Base-by-base conservation (phyloP, 1,140 invertebrate genomes). In the Scaptomyza graminum region DNA sequence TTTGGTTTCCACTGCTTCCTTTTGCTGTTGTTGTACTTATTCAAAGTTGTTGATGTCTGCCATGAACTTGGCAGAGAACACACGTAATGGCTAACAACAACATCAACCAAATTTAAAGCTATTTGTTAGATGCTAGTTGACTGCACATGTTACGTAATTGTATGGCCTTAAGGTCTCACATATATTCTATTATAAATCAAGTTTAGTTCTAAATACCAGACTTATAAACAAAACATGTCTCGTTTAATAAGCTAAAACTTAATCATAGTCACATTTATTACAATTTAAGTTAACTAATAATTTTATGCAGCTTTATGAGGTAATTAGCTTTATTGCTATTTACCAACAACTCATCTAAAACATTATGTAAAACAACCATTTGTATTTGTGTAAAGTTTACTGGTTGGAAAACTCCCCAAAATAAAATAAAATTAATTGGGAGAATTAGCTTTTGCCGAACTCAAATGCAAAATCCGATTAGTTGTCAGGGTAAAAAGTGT, bases 1-100 rank as follows among this genome's bases (percentile, higher is more conserved):
- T 31, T 52, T 34, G 47, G 22, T 34, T 37, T 54, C 8, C 5
- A 2, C 16, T 16, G 18, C 5, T 18, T 11, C 18, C 13, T 47
- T 34, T 31, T 39, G n/a, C 44, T 25, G 12, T 28, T 60, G 16
- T 25, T n/a, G 15, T 46, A 28, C 34, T 25, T 25, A 12, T 28
- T 3, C 28, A 9, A 28, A 5, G 56, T 51, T 62, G 41, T 62
- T 52, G 51, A 62, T 49, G 50, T 66, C 52, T 66, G 50, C 50
- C 66, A 11, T 69, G 66, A 69, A 69, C 59, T 69, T 69, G 66
- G 60, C 60, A 69, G 50, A 18, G 41, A 55, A 44, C 13, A 55
- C 3, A 52, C 28, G 34, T 13, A 34, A n/a, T 31, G 12, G 34
- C 31, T 18, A 1, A 18, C 31, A 18, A 39, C 31, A 39, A 2